Evolutionary conservation across 2,113 vertebrate species (phyloP).

Genomic region (Marmota flaviventris): DNA sequence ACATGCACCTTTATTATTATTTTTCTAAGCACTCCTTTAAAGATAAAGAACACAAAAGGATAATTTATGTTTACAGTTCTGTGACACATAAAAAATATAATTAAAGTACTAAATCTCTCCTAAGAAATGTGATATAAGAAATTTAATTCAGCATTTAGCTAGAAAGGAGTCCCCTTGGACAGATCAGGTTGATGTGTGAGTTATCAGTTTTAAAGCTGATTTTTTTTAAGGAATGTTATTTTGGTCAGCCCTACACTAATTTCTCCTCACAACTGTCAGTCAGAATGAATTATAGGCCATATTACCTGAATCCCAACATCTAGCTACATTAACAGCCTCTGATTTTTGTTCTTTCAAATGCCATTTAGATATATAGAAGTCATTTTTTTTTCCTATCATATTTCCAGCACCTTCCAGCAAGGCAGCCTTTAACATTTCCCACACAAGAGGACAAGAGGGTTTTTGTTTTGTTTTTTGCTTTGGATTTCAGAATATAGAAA

Average conservation of each 20-base stretch:
- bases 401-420: slow-evolving; percentile 76
- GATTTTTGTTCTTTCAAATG: slow-evolving; percentile 83
- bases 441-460: slow-evolving; percentile 45
- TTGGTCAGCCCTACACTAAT: slow-evolving; percentile 38
- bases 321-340: slow-evolving; percentile 33
- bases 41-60: slow-evolving; percentile 69
- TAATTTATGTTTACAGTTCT: slow-evolving; percentile 75
- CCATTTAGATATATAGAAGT: background rate
- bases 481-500: slow-evolving; percentile 83
- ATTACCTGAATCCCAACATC: slow-evolving; percentile 65
- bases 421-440: slow-evolving; percentile 74
- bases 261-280: slow-evolving; percentile 71
- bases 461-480: slow-evolving; percentile 70
- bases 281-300: slow-evolving; percentile 52
- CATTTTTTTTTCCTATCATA: slow-evolving; percentile 77
- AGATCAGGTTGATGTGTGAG: slow-evolving; percentile 59
- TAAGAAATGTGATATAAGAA: slow-evolving; percentile 76
- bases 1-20: slow-evolving; percentile 60
- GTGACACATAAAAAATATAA: slow-evolving; percentile 81
- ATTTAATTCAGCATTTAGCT: slow-evolving; percentile 79
- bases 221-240: slow-evolving; percentile 70
- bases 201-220: slow-evolving; percentile 62
- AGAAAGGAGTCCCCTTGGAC: slow-evolving; percentile 35
- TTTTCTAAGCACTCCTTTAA: slow-evolving; percentile 61
- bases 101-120: slow-evolving; percentile 84